Percentiles rank a stretch among this genome's conserved stretches.
Evolutionary conservation across 2,888 invertebrate genomes (phyloP).

Genomic region (Lithosia quadra): DNA sequence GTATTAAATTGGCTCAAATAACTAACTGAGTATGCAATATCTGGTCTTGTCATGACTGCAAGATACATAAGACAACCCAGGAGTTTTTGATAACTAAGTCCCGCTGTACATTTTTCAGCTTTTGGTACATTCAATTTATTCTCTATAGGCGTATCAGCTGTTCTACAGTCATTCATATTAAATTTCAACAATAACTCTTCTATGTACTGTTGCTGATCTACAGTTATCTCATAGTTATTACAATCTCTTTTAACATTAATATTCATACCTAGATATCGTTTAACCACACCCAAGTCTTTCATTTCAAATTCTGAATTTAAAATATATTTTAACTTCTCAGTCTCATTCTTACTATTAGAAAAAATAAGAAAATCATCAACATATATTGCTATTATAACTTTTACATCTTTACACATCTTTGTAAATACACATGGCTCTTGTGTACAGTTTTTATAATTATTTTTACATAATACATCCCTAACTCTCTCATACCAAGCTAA

Average conservation of each 20-base stretch:
- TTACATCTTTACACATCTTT: not conserved
- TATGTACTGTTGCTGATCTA: no score
- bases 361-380: constrained; percentile 13
- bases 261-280: no score
- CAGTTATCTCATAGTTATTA: no score
- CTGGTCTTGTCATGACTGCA: constrained; percentile 3
- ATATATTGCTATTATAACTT: constrained; percentile 6
- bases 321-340: not conserved
- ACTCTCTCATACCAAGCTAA: constrained; percentile 7
- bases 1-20: no score
- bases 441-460: not conserved
- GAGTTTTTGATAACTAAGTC: constrained; percentile 11
- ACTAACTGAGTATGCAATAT: no score
- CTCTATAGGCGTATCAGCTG: constrained; percentile 19
- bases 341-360: not conserved
- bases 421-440: constrained; percentile 10
- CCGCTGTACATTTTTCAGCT: no score
- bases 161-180: constrained; percentile 14
- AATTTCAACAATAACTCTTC: no score
- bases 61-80: constrained; percentile 13
- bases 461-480: constrained; percentile 2
- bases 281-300: no score
- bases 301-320: constrained; percentile 15
- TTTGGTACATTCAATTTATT: constrained; percentile 15
- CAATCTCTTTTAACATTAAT: no score